Conservation (phyloP, 2,888 invertebrate species). For the Rhagium mordax region DNA sequence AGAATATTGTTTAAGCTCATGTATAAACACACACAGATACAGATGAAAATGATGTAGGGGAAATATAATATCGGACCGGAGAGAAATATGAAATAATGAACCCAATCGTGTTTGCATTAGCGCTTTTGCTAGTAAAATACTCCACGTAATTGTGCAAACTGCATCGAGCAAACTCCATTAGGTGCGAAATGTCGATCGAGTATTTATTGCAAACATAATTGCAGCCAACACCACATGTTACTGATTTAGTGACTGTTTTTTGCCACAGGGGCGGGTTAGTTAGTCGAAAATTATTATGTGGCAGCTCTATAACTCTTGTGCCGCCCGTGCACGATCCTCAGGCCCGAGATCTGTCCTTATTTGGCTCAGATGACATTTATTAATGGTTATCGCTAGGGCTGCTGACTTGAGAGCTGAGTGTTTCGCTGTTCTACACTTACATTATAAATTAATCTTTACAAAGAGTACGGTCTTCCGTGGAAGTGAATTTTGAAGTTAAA, state of each 20-base stretch:
- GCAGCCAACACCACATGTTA: conserved; percentile 44
- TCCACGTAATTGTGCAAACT: conserved; percentile 33
- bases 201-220: conserved; percentile 48
- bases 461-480: conserved; percentile 23
- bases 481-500: conserved; percentile 29
- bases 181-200: conserved; percentile 39
- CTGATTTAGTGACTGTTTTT: conserved; percentile 47
- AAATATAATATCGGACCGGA: background rate
- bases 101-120: conserved; percentile 21
- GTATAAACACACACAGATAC: background rate
- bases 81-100: conserved; percentile 20
- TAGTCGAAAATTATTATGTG: conserved; percentile 43
- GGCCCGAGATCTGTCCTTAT: conserved; percentile 40
- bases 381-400: conserved; percentile 49
- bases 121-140: conserved; percentile 32
- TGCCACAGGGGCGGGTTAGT: conserved; percentile 33
- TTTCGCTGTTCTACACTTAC: conserved; percentile 45
- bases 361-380: conserved; percentile 48
- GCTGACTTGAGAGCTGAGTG: conserved; percentile 40
- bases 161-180: conserved; percentile 35
- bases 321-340: conserved; percentile 6
- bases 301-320: conserved; percentile 36
- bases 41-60: conserved; percentile 16
- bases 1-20: background rate
- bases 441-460: conserved; percentile 47